These are phyloP conservation scores for Thunnus albacares DNA, from an alignment of 2,797 vertebrate species.

Conservation along the genomic window DNA sequence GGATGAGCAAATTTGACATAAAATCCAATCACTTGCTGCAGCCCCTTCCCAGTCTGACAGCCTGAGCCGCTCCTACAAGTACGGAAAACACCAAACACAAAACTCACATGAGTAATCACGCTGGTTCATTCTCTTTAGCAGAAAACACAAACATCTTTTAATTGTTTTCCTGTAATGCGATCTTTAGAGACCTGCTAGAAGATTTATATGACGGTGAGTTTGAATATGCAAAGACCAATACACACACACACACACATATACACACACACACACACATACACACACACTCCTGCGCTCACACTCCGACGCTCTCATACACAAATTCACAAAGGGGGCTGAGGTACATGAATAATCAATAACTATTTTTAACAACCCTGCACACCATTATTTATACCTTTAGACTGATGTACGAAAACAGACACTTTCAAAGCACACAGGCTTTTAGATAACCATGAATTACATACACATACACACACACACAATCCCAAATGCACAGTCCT, in stretches of 20 bases:
- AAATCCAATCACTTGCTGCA: constrained; percentile 70
- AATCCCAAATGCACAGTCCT: not conserved
- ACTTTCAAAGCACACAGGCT: constrained; percentile 28
- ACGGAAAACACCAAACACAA: constrained; percentile 45
- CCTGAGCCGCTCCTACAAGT: constrained; percentile 55
- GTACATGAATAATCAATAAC: constrained; percentile 34
- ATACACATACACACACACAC: constrained; percentile 1
- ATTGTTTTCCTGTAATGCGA: constrained; percentile 56
- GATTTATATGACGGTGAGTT: constrained; percentile 25
- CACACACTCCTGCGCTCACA: not conserved
- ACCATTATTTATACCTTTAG: constrained; percentile 42
- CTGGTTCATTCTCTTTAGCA: constrained; percentile 51
- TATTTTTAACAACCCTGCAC: constrained; percentile 30
- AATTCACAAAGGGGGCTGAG: not conserved
- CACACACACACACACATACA: not conserved
- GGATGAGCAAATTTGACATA: constrained; percentile 76
- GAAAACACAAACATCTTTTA: constrained; percentile 63
- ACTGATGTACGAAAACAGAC: constrained; percentile 30
- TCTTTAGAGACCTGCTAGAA: constrained; percentile 48
- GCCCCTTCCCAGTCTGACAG: constrained; percentile 53
- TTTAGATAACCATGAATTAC: constrained; percentile 34
- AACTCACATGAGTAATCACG: constrained; percentile 59
- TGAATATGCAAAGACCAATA: constrained; percentile 24
- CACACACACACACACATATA: not conserved
- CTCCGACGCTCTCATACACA: no score